Percentiles rank a stretch among this genome's conserved stretches.
Conservation (phyloP, 2,113 vertebrate species). For the Rousettus leschenaultii region DNA sequence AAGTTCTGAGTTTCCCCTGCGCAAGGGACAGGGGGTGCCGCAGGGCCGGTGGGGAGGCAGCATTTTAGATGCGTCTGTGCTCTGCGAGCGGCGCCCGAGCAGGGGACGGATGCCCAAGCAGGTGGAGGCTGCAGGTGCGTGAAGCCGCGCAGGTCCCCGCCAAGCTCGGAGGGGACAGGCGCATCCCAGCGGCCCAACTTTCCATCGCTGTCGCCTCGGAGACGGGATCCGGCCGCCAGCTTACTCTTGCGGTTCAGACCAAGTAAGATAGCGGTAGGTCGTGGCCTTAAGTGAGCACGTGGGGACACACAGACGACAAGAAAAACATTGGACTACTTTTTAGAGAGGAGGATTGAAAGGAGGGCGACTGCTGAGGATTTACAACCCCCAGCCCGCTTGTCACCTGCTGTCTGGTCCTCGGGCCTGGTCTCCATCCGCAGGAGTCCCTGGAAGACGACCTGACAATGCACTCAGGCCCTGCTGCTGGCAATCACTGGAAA, state of each 20-base stretch:
- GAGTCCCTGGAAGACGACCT: not conserved
- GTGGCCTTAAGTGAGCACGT: not conserved
- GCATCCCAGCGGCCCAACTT: not conserved
- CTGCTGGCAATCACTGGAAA: not conserved
- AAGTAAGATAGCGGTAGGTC: too few species aligned
- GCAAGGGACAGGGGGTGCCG: not conserved
- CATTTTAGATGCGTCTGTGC: not conserved
- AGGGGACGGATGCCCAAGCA: not conserved
- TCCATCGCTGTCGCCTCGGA: not conserved
- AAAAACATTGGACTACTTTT: not conserved
- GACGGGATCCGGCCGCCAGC: not conserved
- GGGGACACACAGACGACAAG: not conserved
- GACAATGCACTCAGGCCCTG: rapidly evolving
- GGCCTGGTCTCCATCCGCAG: not conserved
- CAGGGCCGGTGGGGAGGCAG: too few species aligned
- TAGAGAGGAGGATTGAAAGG: not conserved
- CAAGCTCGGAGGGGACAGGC: not conserved
- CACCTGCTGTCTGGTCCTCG: not conserved
- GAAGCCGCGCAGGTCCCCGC: not conserved
- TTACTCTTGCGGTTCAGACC: not conserved
- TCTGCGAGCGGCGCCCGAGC: not conserved
- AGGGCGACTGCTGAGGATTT: not conserved
- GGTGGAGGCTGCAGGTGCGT: slow-evolving; percentile 40
- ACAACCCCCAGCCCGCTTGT: not conserved
- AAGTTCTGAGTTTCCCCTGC: not conserved